These are phyloP conservation scores for Microctonus hyperodae DNA, from an alignment of 2,888 invertebrate genomes.

Conservation along the genomic window DNA sequence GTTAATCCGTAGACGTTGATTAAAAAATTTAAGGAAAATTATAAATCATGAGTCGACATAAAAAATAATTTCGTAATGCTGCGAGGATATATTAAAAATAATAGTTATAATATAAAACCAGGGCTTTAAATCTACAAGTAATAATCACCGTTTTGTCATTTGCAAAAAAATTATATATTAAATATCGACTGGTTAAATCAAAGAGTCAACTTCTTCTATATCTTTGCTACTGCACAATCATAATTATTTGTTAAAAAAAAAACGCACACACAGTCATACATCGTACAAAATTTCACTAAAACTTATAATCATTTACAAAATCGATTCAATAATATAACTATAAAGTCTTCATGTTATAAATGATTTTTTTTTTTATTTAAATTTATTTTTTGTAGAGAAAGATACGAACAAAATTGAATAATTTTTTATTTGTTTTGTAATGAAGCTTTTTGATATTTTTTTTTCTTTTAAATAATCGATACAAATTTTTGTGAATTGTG, in stretches of 20 bases:
- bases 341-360: conserved; percentile 9
- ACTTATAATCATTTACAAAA: neutral
- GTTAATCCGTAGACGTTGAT: neutral
- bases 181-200: neutral
- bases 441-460: no score
- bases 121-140: neutral
- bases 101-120: neutral
- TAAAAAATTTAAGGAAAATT: neutral
- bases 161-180: neutral
- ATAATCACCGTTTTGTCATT: neutral
- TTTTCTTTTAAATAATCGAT: no score
- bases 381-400: conserved; percentile 3
- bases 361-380: no score
- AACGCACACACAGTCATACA: neutral
- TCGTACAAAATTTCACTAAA: neutral
- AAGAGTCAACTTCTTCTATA: neutral
- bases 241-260: neutral
- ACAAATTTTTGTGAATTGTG: no score
- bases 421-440: conserved; percentile 25
- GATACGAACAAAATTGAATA: conserved; percentile 8
- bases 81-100: neutral
- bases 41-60: neutral
- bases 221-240: neutral
- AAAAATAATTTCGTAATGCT: neutral
- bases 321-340: conserved; percentile 18